Percentiles rank a stretch among this genome's conserved stretches.
phyloP scores from a whole-genome alignment of 2,113 vertebrate species.

The Fulmarus glacialis region DNA sequence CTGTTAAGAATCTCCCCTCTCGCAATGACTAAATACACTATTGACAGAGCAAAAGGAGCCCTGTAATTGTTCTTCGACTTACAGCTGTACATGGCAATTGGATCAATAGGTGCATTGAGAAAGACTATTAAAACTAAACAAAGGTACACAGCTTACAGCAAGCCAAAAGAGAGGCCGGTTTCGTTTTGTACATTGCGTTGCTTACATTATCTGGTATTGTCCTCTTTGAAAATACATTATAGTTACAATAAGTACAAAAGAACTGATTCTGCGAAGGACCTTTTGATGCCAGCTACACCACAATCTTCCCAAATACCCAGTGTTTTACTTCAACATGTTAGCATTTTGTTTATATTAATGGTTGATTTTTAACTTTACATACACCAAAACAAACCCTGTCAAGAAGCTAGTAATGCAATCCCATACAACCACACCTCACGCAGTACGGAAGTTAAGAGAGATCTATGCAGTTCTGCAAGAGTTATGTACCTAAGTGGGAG shows the following conservation, averaged over 20 bases:
- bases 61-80: neutral
- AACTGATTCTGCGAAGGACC: neutral
- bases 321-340: neutral
- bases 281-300: neutral
- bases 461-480: neutral
- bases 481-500: neutral
- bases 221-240: neutral
- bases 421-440: neutral
- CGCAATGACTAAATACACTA: neutral
- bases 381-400: neutral
- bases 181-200: neutral
- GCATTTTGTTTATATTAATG: no score
- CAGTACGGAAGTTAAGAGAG: neutral
- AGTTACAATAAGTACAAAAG: neutral
- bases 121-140: neutral
- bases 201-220: neutral
- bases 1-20: neutral
- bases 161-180: neutral
- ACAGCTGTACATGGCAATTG: neutral
- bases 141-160: neutral
- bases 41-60: neutral
- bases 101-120: neutral
- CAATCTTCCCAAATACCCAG: neutral
- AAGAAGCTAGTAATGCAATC: accelerated
- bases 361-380: neutral